Evolutionary conservation across 2,797 vertebrate genomes (phyloP), one percentile per base, ranked within the genome.

Genomic region (Xenentodon cancila): DNA sequence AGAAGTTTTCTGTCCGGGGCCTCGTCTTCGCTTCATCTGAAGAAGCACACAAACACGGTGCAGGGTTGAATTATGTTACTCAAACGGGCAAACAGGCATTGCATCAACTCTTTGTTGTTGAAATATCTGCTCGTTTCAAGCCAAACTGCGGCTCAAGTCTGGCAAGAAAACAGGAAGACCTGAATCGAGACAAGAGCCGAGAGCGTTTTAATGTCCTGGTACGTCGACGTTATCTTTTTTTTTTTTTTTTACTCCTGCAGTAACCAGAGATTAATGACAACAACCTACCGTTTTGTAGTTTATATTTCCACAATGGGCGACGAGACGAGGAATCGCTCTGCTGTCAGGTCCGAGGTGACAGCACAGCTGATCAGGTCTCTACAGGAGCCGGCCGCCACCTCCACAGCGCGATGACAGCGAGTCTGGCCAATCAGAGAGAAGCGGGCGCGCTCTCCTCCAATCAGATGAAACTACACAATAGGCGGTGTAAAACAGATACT

Each of bases 391-490:
- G 69, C 64, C 50, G 71, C 62, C 69, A 44, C 19, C 63, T 61
- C 21, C 32, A 2, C 6, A 21, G 0, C 1, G 25, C 15, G 21
- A 9, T 34, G 47, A 53, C 22, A 15, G 7, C 3, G 11, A 17
- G 17, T 8, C 4, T 1, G 18, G 17, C 91, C 90, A 92, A 92
- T 92, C 79, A 79, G 58, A 58, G 40, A 52, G 16, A 9, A 75
- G 6, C 20, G 7, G 7, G 27, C 49, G 59, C 34, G 7, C 2
- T 3, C 1, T 11, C 0, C 5, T 7, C 88, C 86, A 90, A 91
- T 88, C 65, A 64, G 17, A 64, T 12, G 3, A 42, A 5, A 40
- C 61, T 79, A 84, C 79, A 80, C 30, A n/a, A 17, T 2, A 3
- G 1, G 3, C 40, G 9, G 15, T 21, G 46, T 1, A 18, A 19